A percentile compares a stretch with the other conserved stretches of the same genome.
These are phyloP conservation scores for Zaprionus ornatus DNA, from an alignment of 1,140 invertebrate species.

Conservation along the genomic window DNA sequence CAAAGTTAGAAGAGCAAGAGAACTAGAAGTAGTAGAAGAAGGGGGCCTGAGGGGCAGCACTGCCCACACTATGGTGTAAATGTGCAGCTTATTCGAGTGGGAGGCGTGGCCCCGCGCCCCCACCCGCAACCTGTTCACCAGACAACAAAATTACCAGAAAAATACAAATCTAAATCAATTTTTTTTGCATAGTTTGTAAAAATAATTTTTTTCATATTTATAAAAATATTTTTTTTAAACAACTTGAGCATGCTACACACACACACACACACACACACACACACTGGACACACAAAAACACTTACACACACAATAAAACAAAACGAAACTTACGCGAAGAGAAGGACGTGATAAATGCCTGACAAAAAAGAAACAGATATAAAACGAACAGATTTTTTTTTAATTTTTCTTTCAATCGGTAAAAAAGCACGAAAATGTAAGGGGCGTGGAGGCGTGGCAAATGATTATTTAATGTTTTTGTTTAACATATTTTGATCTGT, in stretches of 20 bases:
- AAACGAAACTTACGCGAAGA: constrained; percentile 11
- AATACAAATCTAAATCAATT: constrained; percentile 19
- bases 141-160: constrained; percentile 48
- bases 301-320: not conserved
- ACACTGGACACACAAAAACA: constrained; percentile 15
- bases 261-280: constrained; percentile 30
- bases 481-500: not conserved
- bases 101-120: not conserved
- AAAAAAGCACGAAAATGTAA: constrained; percentile 19
- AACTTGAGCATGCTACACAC: constrained; percentile 45
- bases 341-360: constrained; percentile 44
- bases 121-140: constrained; percentile 27
- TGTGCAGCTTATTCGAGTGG: constrained; percentile 33
- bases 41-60: constrained; percentile 24
- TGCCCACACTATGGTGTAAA: constrained; percentile 17
- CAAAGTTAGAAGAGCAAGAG: not conserved
- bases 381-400: constrained; percentile 10
- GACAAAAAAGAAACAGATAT: constrained; percentile 22
- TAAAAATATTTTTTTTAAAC: constrained; percentile 39
- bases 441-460: constrained; percentile 24
- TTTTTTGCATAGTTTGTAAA: constrained; percentile 51
- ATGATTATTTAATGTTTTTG: not conserved
- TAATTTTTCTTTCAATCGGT: not conserved
- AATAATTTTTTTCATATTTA: constrained; percentile 47
- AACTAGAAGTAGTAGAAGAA: not conserved